Evolutionary conservation across 1,140 invertebrate genomes (phyloP).

Genomic region (Aleiodes sp.): DNA sequence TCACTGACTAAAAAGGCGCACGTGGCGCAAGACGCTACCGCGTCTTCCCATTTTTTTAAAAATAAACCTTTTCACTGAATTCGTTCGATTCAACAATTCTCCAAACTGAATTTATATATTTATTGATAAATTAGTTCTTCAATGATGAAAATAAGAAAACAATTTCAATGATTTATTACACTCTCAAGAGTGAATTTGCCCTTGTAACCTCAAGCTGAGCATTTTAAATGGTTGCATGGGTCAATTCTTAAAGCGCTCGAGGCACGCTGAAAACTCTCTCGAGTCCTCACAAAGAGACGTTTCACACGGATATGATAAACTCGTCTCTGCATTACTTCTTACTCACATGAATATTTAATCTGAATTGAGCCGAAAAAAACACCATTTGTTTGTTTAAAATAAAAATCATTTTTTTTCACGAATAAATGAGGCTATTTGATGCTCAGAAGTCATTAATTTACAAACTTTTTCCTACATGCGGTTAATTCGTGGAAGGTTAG

Average conservation of each 20-base stretch:
- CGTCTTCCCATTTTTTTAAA: too few species aligned
- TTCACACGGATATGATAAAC: too few species aligned
- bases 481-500: conserved; percentile 25
- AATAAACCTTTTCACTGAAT: too few species aligned
- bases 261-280: too few species aligned
- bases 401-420: background rate
- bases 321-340: background rate
- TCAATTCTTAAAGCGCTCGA: background rate
- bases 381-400: background rate
- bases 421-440: background rate
- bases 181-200: background rate
- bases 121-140: too few species aligned
- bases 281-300: background rate
- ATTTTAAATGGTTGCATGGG: background rate
- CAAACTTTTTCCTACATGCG: background rate
- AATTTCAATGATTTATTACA: background rate
- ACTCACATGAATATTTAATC: background rate
- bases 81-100: too few species aligned
- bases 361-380: background rate
- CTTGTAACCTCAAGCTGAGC: background rate
- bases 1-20: too few species aligned
- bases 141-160: background rate
- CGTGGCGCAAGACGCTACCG: too few species aligned
- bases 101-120: too few species aligned
- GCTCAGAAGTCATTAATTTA: background rate